Conservation (phyloP, 1,140 invertebrate genomes). For the Papilio polyxenes region DNA sequence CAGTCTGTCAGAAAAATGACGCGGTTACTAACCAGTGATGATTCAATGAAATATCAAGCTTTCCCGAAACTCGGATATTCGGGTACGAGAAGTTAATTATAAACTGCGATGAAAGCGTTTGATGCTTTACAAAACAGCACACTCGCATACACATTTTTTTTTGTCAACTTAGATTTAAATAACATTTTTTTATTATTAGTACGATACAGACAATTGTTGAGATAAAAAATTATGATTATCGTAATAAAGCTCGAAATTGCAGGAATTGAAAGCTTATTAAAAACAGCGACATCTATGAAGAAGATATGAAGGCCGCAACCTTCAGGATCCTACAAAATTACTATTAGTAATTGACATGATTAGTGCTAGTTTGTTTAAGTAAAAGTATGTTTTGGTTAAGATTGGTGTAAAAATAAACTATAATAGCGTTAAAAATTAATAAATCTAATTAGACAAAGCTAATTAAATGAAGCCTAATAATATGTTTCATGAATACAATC, state of each 20-base stretch:
- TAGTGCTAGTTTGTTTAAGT: too few relatives aligned
- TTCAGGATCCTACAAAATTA: not conserved
- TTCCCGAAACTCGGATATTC: slow-evolving; percentile 42
- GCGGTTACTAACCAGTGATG: slow-evolving; percentile 51
- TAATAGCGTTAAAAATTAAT: not conserved
- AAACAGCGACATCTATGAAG: slow-evolving; percentile 8
- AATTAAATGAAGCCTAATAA: not conserved
- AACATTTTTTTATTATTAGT: not conserved
- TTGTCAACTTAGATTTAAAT: not conserved
- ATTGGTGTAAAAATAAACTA: too few relatives aligned
- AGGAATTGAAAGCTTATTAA: not conserved
- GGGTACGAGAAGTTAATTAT: slow-evolving; percentile 58
- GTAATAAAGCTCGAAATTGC: not conserved
- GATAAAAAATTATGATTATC: not conserved
- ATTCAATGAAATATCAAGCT: slow-evolving; percentile 53
- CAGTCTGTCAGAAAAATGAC: slow-evolving; percentile 48
- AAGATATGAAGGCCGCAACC: not conserved
- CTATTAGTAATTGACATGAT: not conserved
- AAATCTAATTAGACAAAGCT: slow-evolving; percentile 10
- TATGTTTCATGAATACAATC: not conserved
- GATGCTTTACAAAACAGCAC: slow-evolving; percentile 39
- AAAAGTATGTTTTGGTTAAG: not conserved
- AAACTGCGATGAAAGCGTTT: slow-evolving; percentile 51
- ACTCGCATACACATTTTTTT: not conserved
- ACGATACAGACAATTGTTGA: not conserved